These are phyloP conservation scores for Dryobates pubescens DNA, from an alignment of 2,797 vertebrate genomes.

Conservation along the genomic window DNA sequence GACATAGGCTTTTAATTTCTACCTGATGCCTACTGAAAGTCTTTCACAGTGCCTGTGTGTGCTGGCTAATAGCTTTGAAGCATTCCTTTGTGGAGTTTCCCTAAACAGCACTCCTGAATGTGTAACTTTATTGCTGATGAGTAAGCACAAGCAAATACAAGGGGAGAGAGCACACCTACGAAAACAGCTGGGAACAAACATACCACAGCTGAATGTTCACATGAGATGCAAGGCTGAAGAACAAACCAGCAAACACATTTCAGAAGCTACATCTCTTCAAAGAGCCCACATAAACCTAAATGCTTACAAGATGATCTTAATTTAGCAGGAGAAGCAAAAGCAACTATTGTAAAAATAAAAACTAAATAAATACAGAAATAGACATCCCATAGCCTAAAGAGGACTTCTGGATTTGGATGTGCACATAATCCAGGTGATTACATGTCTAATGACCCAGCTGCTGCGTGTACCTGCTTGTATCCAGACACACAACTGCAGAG, in stretches of 20 bases:
- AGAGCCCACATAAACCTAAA: constrained; percentile 47
- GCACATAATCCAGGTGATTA: constrained; percentile 1
- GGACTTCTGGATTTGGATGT: constrained; percentile 33
- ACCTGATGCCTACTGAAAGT: background rate
- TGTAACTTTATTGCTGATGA: constrained; percentile 58
- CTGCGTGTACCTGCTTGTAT: background rate
- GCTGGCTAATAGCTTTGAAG: constrained; percentile 46
- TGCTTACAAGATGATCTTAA: background rate
- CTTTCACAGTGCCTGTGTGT: background rate
- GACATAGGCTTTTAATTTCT: constrained; percentile 12
- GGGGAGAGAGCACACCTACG: constrained; percentile 26
- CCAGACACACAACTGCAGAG: background rate
- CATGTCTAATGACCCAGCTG: background rate
- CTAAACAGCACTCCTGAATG: constrained; percentile 37
- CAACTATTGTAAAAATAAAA: background rate
- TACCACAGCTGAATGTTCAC: constrained; percentile 24
- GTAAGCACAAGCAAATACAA: constrained; percentile 56
- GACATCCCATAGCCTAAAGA: constrained; percentile 13
- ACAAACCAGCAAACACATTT: constrained; percentile 22
- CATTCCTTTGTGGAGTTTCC: constrained; percentile 5
- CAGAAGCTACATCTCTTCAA: constrained; percentile 47
- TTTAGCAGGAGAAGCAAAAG: constrained; percentile 25
- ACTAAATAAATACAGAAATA: constrained; percentile 31
- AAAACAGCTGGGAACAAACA: constrained; percentile 51
- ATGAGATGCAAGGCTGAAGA: constrained; percentile 20